Base-by-base conservation (phyloP, 2,797 vertebrate species). In the Cephalopachus bancanus region DNA sequence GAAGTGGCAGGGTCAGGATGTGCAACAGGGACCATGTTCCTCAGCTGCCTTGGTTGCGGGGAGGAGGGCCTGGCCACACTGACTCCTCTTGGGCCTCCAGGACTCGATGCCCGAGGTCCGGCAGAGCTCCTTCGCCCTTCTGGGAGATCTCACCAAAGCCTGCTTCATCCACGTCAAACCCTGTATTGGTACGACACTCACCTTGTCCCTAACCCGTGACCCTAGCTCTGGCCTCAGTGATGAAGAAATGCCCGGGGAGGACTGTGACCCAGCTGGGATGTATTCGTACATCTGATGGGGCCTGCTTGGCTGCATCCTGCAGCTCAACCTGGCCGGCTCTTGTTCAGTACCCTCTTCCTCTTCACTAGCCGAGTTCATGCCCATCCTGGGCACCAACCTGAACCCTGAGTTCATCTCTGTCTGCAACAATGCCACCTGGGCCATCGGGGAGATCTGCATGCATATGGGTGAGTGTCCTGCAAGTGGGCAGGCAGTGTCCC, bases 361-460 rank as follows among this genome's bases (percentile, higher is more conserved):
- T 76, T 57, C 89, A 72, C 92, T 97, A 99, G 99, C 99, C 3
- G 99, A 99, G 95, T 99, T 99, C 97, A 99, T 99, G 99, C 99
- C 99, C 3, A 99, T 99, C 97, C 98, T 99, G 17, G 99, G 99
- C 92, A 99, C 99, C 92, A 99, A 99, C 98, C 98, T 99, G 95
- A 99, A 99, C 98, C 99, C 99, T 0, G 99, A 99, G 97, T 99
- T 99, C 97, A 99, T 99, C 98, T 99, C 99, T 0, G 99, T 99
- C 20, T 99, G 99, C 98, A 99, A 99, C 98, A 99, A 99, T 7
- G 99, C 99, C 0, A 99, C 99, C 78, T 99, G 99, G 99, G 99
- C 99, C 97, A 99, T 99, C 0, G 99, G 99, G 3, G 99, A 99
- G 98, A 99, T 99, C 98, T 99, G 99, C 95, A 99, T 99, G 99